phyloP scores from a whole-genome alignment of 2,797 vertebrate genomes.

The Thaleichthys pacificus region DNA sequence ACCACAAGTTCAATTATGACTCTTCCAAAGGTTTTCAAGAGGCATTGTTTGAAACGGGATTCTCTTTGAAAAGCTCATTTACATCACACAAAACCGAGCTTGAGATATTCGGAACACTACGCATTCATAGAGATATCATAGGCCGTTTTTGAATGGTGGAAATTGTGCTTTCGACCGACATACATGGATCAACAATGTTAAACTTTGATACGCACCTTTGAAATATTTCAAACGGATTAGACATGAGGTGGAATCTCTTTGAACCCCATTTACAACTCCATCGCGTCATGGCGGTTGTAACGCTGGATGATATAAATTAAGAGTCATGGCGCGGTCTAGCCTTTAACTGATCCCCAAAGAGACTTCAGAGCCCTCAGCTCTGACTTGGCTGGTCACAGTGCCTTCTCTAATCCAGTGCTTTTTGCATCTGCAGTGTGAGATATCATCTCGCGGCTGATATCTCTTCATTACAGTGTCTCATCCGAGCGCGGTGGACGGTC shows the following conservation, averaged over 20 bases:
- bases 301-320: background rate
- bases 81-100: background rate
- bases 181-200: background rate
- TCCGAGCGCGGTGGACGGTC: slow-evolving; percentile 24
- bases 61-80: background rate
- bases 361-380: background rate
- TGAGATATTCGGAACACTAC: background rate
- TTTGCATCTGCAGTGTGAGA: slow-evolving; percentile 21
- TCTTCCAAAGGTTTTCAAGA: no score
- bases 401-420: slow-evolving; percentile 1
- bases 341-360: background rate
- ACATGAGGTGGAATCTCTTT: background rate
- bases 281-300: background rate
- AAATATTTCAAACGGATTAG: background rate
- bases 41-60: background rate
- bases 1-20: no score
- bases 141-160: background rate
- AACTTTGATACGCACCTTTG: slow-evolving; percentile 1
- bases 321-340: background rate
- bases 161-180: background rate
- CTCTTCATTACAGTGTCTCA: slow-evolving; percentile 37
- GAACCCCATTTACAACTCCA: background rate
- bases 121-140: background rate
- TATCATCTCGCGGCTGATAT: slow-evolving; percentile 38
- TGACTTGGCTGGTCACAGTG: background rate